Percentiles rank a stretch among this genome's conserved stretches.
Evolutionary conservation across 2,888 invertebrate genomes (phyloP).

Genomic region (Stenotaenia linearis): DNA sequence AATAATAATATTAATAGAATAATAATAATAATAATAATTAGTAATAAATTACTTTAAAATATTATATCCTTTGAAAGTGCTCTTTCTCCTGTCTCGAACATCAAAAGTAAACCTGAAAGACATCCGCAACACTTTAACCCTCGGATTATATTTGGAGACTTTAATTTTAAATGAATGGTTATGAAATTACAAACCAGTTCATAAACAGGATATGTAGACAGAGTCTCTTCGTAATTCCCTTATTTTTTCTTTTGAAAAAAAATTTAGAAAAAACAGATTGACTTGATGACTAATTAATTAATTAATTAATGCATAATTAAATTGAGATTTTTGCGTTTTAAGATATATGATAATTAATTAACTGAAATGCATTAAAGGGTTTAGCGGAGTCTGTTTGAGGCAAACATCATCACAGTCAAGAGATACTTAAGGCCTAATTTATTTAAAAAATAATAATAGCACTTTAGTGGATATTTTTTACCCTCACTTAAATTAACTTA

Average conservation of each 20-base stretch:
- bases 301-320: too few relatives aligned
- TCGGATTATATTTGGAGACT: neutral
- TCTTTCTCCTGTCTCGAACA: neutral
- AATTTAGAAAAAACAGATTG: too few relatives aligned
- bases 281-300: too few relatives aligned
- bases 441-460: neutral
- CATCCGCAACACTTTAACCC: neutral
- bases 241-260: too few relatives aligned
- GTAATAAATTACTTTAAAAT: conserved; percentile 8
- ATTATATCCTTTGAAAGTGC: conserved; percentile 24
- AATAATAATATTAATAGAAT: neutral
- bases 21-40: neutral
- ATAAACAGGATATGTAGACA: too few relatives aligned
- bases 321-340: too few relatives aligned
- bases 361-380: neutral
- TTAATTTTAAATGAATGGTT: neutral
- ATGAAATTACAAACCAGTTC: neutral
- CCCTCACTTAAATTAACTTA: neutral
- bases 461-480: neutral
- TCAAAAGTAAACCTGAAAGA: neutral
- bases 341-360: too few relatives aligned
- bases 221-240: too few relatives aligned
- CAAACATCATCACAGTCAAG: conserved; percentile 16
- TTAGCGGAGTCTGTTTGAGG: neutral
- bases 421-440: conserved; percentile 15